These are phyloP conservation scores for Gorsachius goisagi DNA, from an alignment of 2,113 vertebrate species.

Conservation along the genomic window DNA sequence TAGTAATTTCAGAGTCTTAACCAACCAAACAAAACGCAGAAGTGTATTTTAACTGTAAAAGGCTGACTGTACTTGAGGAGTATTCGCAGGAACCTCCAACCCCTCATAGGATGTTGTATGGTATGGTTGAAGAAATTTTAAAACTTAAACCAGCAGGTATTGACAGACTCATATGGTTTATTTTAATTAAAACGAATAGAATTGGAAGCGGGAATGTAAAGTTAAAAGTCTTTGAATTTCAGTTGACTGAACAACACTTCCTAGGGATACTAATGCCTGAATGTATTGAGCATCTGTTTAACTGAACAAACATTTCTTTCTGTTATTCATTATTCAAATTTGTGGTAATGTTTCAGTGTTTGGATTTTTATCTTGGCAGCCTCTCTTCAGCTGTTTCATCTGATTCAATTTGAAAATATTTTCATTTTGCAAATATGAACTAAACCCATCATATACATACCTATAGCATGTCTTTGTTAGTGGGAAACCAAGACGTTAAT, in stretches of 20 bases:
- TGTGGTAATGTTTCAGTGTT: neutral
- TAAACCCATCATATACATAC: fast-evolving
- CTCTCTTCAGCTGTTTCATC: neutral
- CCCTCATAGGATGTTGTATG: neutral
- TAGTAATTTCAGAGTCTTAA: neutral
- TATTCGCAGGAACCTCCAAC: neutral
- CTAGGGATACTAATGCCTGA: neutral
- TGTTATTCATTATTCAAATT: neutral
- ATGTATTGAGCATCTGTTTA: neutral
- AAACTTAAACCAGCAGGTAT: neutral
- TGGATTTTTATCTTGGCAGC: neutral
- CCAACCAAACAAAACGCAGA: neutral
- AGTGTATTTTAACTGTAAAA: neutral
- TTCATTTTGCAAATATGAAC: neutral
- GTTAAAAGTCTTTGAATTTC: neutral
- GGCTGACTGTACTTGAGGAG: neutral
- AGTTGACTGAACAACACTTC: neutral
- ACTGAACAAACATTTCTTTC: neutral
- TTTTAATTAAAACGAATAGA: neutral
- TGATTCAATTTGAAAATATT: neutral
- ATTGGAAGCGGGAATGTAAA: neutral
- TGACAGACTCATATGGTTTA: neutral
- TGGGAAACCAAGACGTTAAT: neutral
- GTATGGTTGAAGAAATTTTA: neutral
- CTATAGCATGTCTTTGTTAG: neutral